These are phyloP conservation scores for Oncorhynchus clarkii DNA, from an alignment of 2,113 vertebrate genomes.

Conservation along the genomic window DNA sequence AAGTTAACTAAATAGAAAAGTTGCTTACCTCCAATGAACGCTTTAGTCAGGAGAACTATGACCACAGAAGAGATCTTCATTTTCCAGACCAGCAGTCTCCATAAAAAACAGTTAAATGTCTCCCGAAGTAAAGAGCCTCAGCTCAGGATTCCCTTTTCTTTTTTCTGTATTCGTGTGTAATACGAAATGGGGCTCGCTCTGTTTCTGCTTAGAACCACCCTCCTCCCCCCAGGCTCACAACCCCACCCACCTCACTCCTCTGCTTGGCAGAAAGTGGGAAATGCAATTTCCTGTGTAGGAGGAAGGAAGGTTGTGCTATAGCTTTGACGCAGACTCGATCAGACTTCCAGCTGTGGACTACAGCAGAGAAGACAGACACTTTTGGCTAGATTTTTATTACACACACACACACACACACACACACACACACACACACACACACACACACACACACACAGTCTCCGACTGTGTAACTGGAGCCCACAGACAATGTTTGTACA, in stretches of 20 bases:
- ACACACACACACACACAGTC: not conserved
- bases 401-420: not conserved
- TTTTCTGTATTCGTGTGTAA: conserved; percentile 58
- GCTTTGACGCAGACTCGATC: conserved; percentile 48
- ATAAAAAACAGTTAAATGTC: conserved; percentile 64
- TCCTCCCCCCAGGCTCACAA: conserved; percentile 32
- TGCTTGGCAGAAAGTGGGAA: conserved; percentile 42
- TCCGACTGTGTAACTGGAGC: conserved; percentile 28
- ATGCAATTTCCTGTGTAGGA: conserved; percentile 54
- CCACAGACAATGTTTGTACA: conserved; percentile 37
- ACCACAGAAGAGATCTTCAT: conserved; percentile 75
- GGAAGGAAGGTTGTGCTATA: conserved; percentile 33
- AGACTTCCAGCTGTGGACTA: conserved; percentile 64
- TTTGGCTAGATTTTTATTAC: conserved; percentile 44
- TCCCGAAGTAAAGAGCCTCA: conserved; percentile 38
- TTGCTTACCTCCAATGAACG: conserved; percentile 70
- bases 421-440: no score
- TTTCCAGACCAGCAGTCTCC: conserved; percentile 69
- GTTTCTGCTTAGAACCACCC: conserved; percentile 61
- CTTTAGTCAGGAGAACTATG: conserved; percentile 66
- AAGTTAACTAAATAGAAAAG: conserved; percentile 4
- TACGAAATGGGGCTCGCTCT: conserved; percentile 66
- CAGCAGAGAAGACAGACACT: conserved; percentile 27
- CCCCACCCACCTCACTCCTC: conserved; percentile 23
- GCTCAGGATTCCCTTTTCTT: conserved; percentile 33